Evolutionary conservation across 2,113 vertebrate species (phyloP), one percentile per base, ranked within the genome.

Genomic region (Elephas maximus): DNA sequence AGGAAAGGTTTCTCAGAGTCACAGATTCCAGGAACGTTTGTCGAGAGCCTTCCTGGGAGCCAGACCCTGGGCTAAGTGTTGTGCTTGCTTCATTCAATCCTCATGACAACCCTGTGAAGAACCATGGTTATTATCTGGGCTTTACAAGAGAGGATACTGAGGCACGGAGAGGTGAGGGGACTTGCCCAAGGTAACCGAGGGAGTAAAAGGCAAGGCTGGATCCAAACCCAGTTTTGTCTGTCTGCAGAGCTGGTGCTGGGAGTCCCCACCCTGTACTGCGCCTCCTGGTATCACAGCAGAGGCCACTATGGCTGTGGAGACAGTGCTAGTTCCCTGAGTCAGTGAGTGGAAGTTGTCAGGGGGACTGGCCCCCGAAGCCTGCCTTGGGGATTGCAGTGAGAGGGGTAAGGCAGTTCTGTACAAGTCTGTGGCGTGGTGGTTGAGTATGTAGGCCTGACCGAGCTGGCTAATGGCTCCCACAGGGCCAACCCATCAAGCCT

Each of bases 1-100:
- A 44, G n/a, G 57, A 91, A 12, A 67, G 14, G 57, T 30, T 63
- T 21, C 37, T 30, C 41, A 77, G 84, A 88, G 8, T 11, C 24
- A 12, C 0, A 0, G 5, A 9, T 33, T 21, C 62, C 24, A 6
- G 62, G 51, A 26, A 48, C 8, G 0, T 51, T 26, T 18, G 28
- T 20, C 20, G 30, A 48, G 48, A 26, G 48, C n/a, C 41, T 28
- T 82, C 53, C 67, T 18, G 15, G 24, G 45, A 7, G 48, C 8
- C 63, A 3, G 12, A 21, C 24, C 28, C 45, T 7, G 1, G 9
- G n/a, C 21, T 48, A 12, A 44, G 23, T 28, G 41, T 37, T 33
- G 1, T 0, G 6, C 23, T 88, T 44, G 24, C 30, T 80, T 45
- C 45, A 12, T 23, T 85, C 44, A 30, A 37, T 30, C 41, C 62